Base-by-base conservation (phyloP, 2,888 invertebrate genomes). In the Pseudanteris insignis region DNA sequence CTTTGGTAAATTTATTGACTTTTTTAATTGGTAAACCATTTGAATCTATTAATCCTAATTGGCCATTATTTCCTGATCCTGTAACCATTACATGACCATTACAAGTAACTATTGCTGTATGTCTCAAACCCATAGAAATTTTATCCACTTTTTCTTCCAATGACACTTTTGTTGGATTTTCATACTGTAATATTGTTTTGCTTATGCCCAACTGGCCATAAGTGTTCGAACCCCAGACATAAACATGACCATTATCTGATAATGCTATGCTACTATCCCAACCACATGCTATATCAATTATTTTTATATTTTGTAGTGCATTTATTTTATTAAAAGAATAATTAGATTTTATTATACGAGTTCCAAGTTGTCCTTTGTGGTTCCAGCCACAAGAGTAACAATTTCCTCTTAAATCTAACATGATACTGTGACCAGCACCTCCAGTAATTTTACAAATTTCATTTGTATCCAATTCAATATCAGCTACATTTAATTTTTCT, bases 181-280 rank as follows among this genome's bases (percentile, higher is more conserved):
- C 68, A 65, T 34, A 71, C 62, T 28, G 77, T 63, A 43, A 40
- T n/a, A 62, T 32, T n/a, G n/a, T 50, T 6, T 57, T 38, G 6
- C 48, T 38, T 3, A 46, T 33, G 4, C 92, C 92, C 44, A 92
- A 80, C 74, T 92, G 92, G 11, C 91, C 89, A 75, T 87, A 36
- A 0, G n/a, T 13, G 15, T 92, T 92, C 12, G 91, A 90, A 2
- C 94, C 94, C 93, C 93, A 94, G 1, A 89, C 88, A 80, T 88
- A 89, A 1, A 93, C 78, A 46, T 85, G 83, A 36, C 88, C 86
- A 63, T 86, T 85, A 70, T 85, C 83, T 13, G 89, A 86, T 11
- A 92, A 83, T 29, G 88, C 91, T 66, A 89, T 88, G 48, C 90
- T 90, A 65, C 88, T 88, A 73, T 92, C 90, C 91, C 92, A 92